A percentile compares a stretch with the other conserved stretches of the same genome.
phyloP scores from a whole-genome alignment of 2,113 vertebrate genomes.

The Tylochromis polylepis region DNA sequence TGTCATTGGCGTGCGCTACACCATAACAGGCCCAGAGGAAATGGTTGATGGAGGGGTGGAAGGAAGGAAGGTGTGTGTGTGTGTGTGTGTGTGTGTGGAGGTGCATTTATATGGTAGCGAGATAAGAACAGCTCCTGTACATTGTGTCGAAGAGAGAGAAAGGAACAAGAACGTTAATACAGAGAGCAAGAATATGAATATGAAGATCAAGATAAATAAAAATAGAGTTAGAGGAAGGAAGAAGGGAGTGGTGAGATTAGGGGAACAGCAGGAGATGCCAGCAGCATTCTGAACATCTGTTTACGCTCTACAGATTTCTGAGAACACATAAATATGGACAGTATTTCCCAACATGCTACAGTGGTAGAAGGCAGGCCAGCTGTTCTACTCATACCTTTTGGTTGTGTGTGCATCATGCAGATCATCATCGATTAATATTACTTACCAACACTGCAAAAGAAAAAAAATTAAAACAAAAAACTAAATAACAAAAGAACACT shows the following conservation, averaged over 20 bases:
- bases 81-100: neutral
- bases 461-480: neutral
- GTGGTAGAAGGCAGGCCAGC: neutral
- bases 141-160: slow-evolving; percentile 28
- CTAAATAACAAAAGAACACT: neutral
- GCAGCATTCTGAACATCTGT: slow-evolving; percentile 53
- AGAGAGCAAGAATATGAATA: neutral
- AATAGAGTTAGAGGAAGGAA: neutral
- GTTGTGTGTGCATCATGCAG: neutral
- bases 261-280: slow-evolving; percentile 32
- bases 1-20: slow-evolving; percentile 52
- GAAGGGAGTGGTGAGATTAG: neutral
- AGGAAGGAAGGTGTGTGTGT: neutral
- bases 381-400: slow-evolving; percentile 1
- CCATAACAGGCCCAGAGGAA: slow-evolving; percentile 58
- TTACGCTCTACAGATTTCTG: slow-evolving; percentile 19
- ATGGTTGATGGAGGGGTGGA: neutral
- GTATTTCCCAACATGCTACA: slow-evolving; percentile 20
- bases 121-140: slow-evolving; percentile 38
- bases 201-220: slow-evolving; percentile 16
- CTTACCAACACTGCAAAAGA: neutral
- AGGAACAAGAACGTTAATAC: neutral
- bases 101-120: neutral
- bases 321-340: neutral
- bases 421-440: neutral